These are phyloP conservation scores for Balaenoptera acutorostrata DNA, from an alignment of 2,113 vertebrate species.

Conservation along the genomic window DNA sequence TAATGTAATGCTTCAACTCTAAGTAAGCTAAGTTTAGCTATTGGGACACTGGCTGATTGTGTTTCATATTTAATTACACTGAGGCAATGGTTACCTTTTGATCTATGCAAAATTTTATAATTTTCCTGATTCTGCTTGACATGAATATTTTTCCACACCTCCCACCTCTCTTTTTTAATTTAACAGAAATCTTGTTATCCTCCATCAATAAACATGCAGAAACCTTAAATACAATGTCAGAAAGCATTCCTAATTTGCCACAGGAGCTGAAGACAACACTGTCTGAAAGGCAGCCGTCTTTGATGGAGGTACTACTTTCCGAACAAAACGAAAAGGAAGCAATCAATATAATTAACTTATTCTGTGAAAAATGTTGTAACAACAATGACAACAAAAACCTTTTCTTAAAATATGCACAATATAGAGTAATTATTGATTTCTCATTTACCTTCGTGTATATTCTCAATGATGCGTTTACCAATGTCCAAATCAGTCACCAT, in stretches of 20 bases:
- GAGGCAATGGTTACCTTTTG: not conserved
- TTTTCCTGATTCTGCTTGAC: not conserved
- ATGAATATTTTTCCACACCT: not conserved
- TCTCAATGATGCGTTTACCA: not conserved
- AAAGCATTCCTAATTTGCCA: constrained; percentile 55
- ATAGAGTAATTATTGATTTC: not conserved
- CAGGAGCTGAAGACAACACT: not conserved
- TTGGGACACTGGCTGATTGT: not conserved
- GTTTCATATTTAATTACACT: not conserved
- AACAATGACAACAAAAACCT: not conserved
- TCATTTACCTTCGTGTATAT: not conserved
- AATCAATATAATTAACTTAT: not conserved
- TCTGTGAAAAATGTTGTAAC: not conserved
- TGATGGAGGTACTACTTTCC: not conserved
- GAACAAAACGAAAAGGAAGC: not conserved
- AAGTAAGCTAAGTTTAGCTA: not conserved
- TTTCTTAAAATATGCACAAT: not conserved
- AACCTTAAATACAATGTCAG: constrained; percentile 62
- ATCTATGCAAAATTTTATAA: not conserved
- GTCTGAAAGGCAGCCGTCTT: not conserved
- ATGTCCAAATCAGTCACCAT: not conserved
- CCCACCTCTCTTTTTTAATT: constrained; percentile 16
- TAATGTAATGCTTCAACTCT: not conserved
- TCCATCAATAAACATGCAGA: constrained; percentile 65
- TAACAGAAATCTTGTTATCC: constrained; percentile 76